These are phyloP conservation scores for Zosterops pallidus DNA, from an alignment of 2,113 vertebrate genomes.

Conservation along the genomic window DNA sequence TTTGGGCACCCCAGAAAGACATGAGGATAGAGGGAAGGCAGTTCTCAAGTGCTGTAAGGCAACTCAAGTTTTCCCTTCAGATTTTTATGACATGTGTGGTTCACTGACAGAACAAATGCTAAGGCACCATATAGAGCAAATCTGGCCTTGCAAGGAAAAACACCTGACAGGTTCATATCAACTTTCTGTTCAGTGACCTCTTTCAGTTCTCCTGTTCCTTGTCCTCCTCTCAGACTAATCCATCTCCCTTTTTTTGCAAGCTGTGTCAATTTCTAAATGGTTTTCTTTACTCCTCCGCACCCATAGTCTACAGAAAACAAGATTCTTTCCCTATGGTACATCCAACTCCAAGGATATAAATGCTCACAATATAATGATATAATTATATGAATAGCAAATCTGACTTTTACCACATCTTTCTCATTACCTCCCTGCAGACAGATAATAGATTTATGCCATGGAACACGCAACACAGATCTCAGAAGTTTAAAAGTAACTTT, in stretches of 20 bases:
- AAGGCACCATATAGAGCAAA: background rate
- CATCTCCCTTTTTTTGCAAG: background rate
- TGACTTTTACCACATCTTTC: background rate
- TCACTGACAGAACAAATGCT: background rate
- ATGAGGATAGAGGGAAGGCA: background rate
- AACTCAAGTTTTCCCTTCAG: background rate
- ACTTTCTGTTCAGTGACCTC: background rate
- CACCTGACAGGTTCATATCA: background rate
- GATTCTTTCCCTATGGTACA: background rate
- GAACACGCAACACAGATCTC: background rate
- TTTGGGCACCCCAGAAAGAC: background rate
- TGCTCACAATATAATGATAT: background rate
- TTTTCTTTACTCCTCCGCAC: constrained; percentile 1
- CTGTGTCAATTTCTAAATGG: background rate
- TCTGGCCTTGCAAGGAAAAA: background rate
- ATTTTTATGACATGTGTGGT: background rate
- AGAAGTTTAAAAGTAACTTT: background rate
- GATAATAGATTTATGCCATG: background rate
- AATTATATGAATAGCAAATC: background rate
- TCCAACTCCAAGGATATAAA: background rate
- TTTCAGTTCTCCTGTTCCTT: background rate
- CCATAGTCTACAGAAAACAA: background rate
- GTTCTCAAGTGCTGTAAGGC: background rate
- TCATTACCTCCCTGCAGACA: background rate
- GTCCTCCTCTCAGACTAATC: background rate